A percentile compares a stretch with the other conserved stretches of the same genome.
These are phyloP conservation scores for Torymus texanus DNA, from an alignment of 2,888 invertebrate species.

Conservation along the genomic window DNA sequence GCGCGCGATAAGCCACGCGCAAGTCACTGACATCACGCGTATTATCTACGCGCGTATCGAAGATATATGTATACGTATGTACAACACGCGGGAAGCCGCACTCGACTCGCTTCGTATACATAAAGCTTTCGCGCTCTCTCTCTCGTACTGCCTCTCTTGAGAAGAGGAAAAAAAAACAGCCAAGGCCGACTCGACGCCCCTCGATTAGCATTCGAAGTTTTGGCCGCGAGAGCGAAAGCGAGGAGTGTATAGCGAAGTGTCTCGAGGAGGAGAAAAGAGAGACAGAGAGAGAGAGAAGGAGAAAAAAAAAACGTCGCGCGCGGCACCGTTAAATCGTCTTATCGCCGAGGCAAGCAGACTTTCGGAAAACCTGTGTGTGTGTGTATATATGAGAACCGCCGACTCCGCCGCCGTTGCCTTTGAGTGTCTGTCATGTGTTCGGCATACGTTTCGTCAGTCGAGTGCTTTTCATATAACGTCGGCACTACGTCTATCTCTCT, in stretches of 20 bases:
- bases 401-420: no score
- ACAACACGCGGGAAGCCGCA: no score
- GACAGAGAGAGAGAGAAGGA: no score
- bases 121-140: no score
- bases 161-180: no score
- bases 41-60: constrained; percentile 9
- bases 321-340: constrained; percentile 50
- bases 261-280: not conserved
- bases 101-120: no score
- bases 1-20: constrained; percentile 3
- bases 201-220: not conserved
- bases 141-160: no score
- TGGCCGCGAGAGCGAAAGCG: not conserved
- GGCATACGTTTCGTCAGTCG: no score
- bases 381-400: constrained; percentile 1
- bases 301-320: constrained; percentile 29
- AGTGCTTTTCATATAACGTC: no score
- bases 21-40: constrained; percentile 4
- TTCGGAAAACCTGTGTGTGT: constrained; percentile 26
- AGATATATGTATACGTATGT: not conserved
- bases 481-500: no score
- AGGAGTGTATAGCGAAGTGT: not conserved
- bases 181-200: not conserved
- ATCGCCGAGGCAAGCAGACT: constrained; percentile 41
- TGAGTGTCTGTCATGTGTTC: no score